Conservation (phyloP, 1,140 invertebrate species). For the Stenopsyche tienmushanensis region DNA sequence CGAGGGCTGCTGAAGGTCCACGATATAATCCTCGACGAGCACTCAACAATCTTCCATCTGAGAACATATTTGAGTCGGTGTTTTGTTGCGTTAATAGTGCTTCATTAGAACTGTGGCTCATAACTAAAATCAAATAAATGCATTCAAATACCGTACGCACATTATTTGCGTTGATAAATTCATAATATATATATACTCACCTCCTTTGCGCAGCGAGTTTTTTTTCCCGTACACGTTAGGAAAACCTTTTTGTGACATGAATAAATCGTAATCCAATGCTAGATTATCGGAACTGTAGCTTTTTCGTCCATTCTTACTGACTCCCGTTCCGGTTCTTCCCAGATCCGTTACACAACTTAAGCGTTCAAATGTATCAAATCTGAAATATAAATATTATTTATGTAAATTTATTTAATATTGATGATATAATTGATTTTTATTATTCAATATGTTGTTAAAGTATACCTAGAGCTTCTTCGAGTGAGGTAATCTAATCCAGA, state of each 20-base stretch:
- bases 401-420: background rate
- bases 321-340: slow-evolving; percentile 26
- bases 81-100: slow-evolving; percentile 83
- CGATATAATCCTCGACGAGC: slow-evolving; percentile 52
- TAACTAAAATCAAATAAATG: slow-evolving; percentile 46
- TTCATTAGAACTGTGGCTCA: slow-evolving; percentile 65
- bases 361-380: slow-evolving; percentile 39
- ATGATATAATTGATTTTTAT: background rate
- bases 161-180: background rate
- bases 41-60: slow-evolving; percentile 64
- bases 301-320: slow-evolving; percentile 45
- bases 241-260: slow-evolving; percentile 56
- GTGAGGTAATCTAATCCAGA: slow-evolving; percentile 34
- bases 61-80: slow-evolving; percentile 82
- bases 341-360: slow-evolving; percentile 39
- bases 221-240: slow-evolving; percentile 44
- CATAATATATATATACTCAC: slow-evolving; percentile 43
- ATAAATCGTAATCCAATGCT: slow-evolving; percentile 70
- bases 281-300: slow-evolving; percentile 63
- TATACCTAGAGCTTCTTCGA: slow-evolving; percentile 35
- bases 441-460: background rate
- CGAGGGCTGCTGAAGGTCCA: slow-evolving; percentile 43
- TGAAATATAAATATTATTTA: slow-evolving; percentile 11
- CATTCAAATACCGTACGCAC: too few relatives aligned
- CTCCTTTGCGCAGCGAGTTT: slow-evolving; percentile 52